These are phyloP conservation scores for Drosophila peninsularis DNA, from an alignment of 2,888 invertebrate species.

Conservation along the genomic window DNA sequence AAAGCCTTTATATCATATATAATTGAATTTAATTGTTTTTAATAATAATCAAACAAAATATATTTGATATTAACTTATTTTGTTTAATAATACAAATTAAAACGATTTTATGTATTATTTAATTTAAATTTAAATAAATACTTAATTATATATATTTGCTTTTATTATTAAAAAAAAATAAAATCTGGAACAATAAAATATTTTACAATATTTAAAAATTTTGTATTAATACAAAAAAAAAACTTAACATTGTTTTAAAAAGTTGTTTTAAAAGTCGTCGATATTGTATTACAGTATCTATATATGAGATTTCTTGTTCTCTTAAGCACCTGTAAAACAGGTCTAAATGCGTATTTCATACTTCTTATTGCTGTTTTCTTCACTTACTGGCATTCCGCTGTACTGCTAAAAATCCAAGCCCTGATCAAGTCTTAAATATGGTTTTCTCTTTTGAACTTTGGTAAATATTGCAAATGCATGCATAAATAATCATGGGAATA, in stretches of 20 bases:
- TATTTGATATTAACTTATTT: too few relatives aligned
- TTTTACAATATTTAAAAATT: background rate
- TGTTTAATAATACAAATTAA: too few relatives aligned
- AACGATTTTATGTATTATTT: background rate
- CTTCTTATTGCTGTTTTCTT: constrained; percentile 6
- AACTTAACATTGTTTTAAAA: background rate
- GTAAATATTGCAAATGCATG: background rate
- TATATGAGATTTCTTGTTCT: constrained; percentile 3
- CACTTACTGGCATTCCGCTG: constrained; percentile 1
- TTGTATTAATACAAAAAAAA: background rate
- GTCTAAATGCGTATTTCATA: constrained; percentile 4
- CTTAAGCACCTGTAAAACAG: background rate
- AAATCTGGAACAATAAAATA: too few relatives aligned
- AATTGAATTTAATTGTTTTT: background rate
- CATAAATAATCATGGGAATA: background rate
- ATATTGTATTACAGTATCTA: background rate
- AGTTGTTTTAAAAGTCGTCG: background rate
- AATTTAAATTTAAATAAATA: too few relatives aligned
- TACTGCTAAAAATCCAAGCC: constrained; percentile 22
- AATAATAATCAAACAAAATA: background rate
- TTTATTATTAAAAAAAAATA: too few relatives aligned
- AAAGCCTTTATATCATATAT: too few relatives aligned
- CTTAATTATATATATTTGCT: too few relatives aligned
- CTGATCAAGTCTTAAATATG: background rate
- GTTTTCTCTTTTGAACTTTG: constrained; percentile 12